Evolutionary conservation across 2,797 vertebrate species (phyloP).

Genomic region (Calcarius lapponicus): DNA sequence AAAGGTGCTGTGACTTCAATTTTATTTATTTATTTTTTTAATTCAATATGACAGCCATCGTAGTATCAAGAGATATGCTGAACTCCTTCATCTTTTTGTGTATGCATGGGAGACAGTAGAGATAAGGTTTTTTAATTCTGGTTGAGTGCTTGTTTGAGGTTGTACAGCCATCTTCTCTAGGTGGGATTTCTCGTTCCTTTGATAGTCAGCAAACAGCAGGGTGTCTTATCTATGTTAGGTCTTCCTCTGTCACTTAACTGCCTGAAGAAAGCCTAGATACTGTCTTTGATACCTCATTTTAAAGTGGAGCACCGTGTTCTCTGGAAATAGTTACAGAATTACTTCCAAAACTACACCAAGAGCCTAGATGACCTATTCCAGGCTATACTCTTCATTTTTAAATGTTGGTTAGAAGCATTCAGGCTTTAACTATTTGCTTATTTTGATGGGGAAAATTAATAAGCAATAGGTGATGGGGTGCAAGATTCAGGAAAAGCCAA

Average conservation of each 20-base stretch:
- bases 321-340: not conserved
- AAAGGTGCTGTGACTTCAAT: not conserved
- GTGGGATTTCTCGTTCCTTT: not conserved
- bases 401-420: not conserved
- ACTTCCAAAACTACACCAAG: not conserved
- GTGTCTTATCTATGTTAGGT: not conserved
- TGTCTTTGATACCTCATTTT: not conserved
- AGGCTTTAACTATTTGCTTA: not conserved
- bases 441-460: not conserved
- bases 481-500: not conserved
- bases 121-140: not conserved
- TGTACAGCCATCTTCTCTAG: conserved; percentile 1
- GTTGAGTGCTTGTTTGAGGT: conserved; percentile 30
- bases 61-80: not conserved
- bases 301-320: not conserved
- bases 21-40: not conserved
- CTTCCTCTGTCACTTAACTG: not conserved
- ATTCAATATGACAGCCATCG: not conserved
- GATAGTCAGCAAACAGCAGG: not conserved
- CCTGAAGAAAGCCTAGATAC: not conserved
- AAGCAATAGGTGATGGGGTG: not conserved
- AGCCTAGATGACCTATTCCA: not conserved
- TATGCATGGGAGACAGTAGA: not conserved
- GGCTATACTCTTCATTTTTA: not conserved
- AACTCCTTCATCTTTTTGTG: not conserved